Conservation (phyloP, 2,113 vertebrate species). For the Pristiophorus japonicus region DNA sequence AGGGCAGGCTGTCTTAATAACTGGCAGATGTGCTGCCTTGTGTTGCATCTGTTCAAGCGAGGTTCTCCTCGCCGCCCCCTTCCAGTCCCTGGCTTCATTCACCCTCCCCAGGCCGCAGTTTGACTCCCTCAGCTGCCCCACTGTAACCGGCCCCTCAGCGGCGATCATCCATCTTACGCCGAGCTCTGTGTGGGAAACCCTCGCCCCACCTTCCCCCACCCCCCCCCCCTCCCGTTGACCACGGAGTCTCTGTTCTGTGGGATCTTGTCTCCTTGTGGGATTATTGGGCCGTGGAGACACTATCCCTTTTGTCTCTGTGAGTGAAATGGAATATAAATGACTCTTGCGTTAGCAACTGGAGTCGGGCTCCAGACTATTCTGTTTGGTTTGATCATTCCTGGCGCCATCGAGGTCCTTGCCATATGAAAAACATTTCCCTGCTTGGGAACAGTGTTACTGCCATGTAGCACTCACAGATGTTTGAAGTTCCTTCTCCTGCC, state of each 20-base stretch:
- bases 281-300: background rate
- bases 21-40: slow-evolving; percentile 22
- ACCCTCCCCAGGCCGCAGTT: background rate
- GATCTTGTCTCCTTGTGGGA: background rate
- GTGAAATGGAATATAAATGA: background rate
- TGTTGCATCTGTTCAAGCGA: background rate
- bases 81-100: background rate
- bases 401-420: background rate
- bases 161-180: background rate
- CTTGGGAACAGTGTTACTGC: background rate
- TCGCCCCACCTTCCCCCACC: background rate
- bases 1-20: slow-evolving; percentile 10
- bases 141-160: background rate
- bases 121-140: background rate
- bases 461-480: background rate
- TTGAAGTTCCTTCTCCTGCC: background rate
- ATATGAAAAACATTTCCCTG: background rate
- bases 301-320: background rate
- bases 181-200: background rate
- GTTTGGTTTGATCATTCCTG: background rate
- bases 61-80: background rate
- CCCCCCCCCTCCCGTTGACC: background rate
- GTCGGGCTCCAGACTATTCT: background rate
- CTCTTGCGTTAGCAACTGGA: background rate
- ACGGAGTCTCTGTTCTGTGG: background rate